These are phyloP conservation scores for Tetranychus piercei DNA, from an alignment of 2,888 invertebrate species.

Conservation along the genomic window DNA sequence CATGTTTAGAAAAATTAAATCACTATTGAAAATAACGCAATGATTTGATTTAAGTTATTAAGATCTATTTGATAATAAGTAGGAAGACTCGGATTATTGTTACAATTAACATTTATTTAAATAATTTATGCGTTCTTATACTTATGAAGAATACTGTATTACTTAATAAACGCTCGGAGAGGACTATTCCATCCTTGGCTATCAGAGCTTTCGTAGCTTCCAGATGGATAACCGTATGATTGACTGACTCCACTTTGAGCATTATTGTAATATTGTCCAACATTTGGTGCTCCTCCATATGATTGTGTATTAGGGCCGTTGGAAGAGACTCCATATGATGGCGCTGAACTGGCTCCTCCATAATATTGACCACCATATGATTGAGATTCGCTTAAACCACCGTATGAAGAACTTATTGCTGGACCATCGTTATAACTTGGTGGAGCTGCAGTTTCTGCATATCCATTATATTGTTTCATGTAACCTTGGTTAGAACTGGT, in stretches of 20 bases:
- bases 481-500: background rate
- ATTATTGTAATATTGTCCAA: background rate
- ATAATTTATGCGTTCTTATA: too few relatives aligned
- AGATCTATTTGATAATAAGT: too few relatives aligned
- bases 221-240: slow-evolving; percentile 3
- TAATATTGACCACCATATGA: slow-evolving; percentile 9
- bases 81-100: too few relatives aligned
- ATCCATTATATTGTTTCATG: background rate
- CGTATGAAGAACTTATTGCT: background rate
- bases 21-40: too few relatives aligned
- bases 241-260: background rate
- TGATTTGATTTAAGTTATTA: too few relatives aligned
- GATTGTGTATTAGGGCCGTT: background rate
- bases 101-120: too few relatives aligned
- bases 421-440: background rate
- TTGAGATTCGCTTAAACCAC: background rate
- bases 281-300: background rate
- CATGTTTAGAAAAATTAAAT: too few relatives aligned
- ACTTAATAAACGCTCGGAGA: too few relatives aligned
- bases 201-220: too few relatives aligned
- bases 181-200: too few relatives aligned
- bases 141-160: too few relatives aligned
- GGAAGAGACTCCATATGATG: background rate
- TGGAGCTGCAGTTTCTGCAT: background rate
- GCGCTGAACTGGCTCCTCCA: background rate